Conservation (phyloP, 2,113 vertebrate genomes). For the Zeus faber region DNA sequence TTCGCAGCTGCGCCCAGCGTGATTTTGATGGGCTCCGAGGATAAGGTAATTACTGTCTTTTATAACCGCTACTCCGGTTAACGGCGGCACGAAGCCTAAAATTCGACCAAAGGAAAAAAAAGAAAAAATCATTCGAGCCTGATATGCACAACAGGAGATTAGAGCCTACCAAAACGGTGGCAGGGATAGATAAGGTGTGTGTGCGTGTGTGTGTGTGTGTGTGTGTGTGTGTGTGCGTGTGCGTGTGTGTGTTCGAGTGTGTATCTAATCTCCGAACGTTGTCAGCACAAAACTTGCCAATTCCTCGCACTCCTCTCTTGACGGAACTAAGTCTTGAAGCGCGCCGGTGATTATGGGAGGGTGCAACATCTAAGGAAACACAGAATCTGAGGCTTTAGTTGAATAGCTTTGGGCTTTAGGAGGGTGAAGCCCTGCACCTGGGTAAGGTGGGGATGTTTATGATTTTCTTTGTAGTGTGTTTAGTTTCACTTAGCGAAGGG, state of each 20-base stretch:
- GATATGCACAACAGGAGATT: too few species aligned
- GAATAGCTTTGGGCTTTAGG: not conserved
- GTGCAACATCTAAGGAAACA: constrained; percentile 3
- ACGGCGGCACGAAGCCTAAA: too few species aligned
- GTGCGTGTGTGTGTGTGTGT: constrained; percentile 1
- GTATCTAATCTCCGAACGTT: constrained; percentile 21
- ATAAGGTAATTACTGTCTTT: constrained; percentile 25
- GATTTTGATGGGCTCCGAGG: constrained; percentile 33
- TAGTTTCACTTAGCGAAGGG: too few species aligned
- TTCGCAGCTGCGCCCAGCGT: constrained; percentile 26
- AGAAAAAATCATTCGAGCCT: too few species aligned
- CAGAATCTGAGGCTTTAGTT: too few species aligned
- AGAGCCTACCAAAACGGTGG: too few species aligned
- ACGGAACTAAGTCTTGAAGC: constrained; percentile 29
- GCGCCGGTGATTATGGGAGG: constrained; percentile 19
- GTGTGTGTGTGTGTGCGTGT: constrained; percentile 2
- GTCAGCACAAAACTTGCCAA: constrained; percentile 16
- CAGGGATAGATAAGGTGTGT: too few species aligned
- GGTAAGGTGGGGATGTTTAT: too few species aligned
- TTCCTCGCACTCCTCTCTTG: constrained; percentile 6
- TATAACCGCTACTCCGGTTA: constrained; percentile 23
- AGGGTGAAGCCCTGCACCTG: not conserved
- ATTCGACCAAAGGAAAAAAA: too few species aligned
- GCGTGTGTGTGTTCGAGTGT: not conserved
- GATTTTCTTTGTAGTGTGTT: too few species aligned